phyloP scores from a whole-genome alignment of 2,113 vertebrate species.

The Prunella himalayana region DNA sequence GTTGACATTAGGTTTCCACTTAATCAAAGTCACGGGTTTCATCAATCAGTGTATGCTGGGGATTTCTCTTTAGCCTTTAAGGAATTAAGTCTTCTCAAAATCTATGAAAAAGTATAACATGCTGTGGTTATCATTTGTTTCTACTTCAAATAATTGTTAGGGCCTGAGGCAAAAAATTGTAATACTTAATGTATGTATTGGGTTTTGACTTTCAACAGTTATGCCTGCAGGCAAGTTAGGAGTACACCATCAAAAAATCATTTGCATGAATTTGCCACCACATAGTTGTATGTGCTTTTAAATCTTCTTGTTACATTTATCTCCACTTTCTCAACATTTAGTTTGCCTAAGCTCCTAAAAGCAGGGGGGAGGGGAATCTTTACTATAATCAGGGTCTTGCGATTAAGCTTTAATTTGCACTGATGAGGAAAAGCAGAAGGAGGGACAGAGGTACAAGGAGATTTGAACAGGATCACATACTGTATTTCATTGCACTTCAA shows the following conservation, averaged over 20 bases:
- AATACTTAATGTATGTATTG: not conserved
- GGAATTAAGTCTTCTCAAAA: not conserved
- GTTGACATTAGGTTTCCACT: not conserved
- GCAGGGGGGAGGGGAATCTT: not conserved
- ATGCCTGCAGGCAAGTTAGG: not conserved
- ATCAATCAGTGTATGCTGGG: not conserved
- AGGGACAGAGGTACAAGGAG: not conserved
- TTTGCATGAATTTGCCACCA: not conserved
- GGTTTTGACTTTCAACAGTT: not conserved
- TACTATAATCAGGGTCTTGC: not conserved
- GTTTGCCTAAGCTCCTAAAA: not conserved
- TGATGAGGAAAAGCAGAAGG: not conserved
- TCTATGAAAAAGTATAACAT: not conserved
- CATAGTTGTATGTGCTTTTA: not conserved
- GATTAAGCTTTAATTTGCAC: slow-evolving; percentile 27
- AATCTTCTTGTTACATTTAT: not conserved
- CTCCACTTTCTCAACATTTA: not conserved
- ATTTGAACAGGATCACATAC: not conserved
- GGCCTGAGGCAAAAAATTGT: not conserved
- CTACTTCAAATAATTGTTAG: not conserved
- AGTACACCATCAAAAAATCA: not conserved
- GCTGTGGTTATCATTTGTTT: not conserved
- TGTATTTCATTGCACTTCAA: not conserved
- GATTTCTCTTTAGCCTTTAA: slow-evolving; percentile 5
- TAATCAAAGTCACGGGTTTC: slow-evolving; percentile 18